Evolutionary conservation across 2,797 vertebrate genomes (phyloP), one percentile per base, ranked within the genome.

Genomic region (Neosilurus mollespiculum): DNA sequence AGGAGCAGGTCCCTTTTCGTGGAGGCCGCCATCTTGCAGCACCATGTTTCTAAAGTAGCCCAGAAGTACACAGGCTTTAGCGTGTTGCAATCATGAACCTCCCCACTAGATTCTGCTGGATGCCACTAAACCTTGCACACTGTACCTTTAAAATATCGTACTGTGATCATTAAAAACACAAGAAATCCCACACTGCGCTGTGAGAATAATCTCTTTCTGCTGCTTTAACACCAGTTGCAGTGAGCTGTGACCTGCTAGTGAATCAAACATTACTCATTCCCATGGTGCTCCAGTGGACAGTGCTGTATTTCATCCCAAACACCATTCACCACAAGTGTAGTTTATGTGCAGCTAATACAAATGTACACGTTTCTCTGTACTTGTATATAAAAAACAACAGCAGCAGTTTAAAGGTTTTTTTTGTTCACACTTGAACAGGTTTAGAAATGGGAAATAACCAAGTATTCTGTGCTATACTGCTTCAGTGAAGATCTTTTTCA

Each of bases 231-330:
- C 69, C 78, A 64, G n/a, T 62, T 51, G 64, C 4, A 59, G 30
- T 75, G 62, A 78, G 16, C 54, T n/a, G 66, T 4, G 65, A 34
- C 72, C 34, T 37, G 2, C 73, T 43, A n/a, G 1, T 77, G 34
- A 9, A 16, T 43, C 53, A 22, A 56, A 66, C 72, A 77, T 59
- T 59, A 53, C 24, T 56, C 9, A 61, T 26, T 72, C 78, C 76
- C 82, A 80, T 64, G 9, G 62, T 82, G 85, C 87, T 62, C 64
- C 70, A 77, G 65, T 80, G 67, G 24, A 59, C 53, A 24, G 10
- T 0, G 14, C 4, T 64, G 37, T 65, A 53, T 64, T 78, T 78
- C 59, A 62, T 64, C 37, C 76, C 61, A 26, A 78, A 26, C 59
- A 26, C 34, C n/a, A 18, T 26, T 11, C 76, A 78, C 61, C 76